Conservation (phyloP, 2,797 vertebrate genomes). For the Hirundo rustica region DNA sequence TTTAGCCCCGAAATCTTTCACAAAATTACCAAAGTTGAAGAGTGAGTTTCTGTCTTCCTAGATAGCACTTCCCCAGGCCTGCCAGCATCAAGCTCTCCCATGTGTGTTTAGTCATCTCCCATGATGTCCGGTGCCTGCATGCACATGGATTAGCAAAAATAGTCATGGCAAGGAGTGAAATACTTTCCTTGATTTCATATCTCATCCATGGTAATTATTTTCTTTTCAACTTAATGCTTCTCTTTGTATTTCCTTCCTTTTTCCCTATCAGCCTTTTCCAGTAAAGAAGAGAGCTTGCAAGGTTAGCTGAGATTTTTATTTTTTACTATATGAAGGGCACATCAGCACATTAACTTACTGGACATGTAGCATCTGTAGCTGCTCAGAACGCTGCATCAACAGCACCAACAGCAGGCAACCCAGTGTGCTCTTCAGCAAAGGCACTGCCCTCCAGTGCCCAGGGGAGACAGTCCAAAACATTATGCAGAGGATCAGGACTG, state of each 20-base stretch:
- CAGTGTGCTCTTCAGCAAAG: background rate
- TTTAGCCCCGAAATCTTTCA: background rate
- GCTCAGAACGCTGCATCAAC: background rate
- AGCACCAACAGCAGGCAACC: background rate
- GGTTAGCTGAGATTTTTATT: background rate
- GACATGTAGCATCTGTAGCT: background rate
- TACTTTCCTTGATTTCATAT: conserved; percentile 55
- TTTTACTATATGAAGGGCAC: background rate
- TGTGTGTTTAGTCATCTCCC: background rate
- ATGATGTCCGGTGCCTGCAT: background rate
- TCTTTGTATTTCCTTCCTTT: conserved; percentile 2
- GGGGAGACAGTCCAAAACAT: background rate
- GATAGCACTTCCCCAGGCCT: background rate
- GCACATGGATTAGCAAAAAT: conserved; percentile 35
- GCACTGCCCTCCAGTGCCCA: background rate
- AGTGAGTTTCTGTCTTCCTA: background rate
- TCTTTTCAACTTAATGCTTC: conserved; percentile 29
- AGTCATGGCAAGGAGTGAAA: conserved; percentile 56
- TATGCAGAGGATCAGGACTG: background rate
- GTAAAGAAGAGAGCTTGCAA: background rate
- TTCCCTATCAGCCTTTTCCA: background rate
- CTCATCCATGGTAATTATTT: conserved; percentile 59
- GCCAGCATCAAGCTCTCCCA: fast-evolving
- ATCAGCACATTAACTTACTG: conserved; percentile 18
- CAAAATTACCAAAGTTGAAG: background rate